Evolutionary conservation across 2,113 vertebrate genomes (phyloP), one percentile per base, ranked within the genome.

Genomic region (Notarius lentiginosus): DNA sequence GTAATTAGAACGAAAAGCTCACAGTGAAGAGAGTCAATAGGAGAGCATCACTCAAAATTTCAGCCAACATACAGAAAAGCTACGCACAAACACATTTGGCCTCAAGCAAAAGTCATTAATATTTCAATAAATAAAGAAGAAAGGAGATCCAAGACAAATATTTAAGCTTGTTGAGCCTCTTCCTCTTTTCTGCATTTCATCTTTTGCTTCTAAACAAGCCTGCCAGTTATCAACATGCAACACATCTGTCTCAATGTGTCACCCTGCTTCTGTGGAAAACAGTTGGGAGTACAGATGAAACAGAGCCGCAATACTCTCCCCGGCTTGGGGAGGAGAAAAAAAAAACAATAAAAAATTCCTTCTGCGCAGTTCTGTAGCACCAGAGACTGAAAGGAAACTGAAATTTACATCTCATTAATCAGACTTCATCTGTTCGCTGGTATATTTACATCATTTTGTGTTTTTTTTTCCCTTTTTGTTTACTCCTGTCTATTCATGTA

Each of bases 381-480:
- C 27, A 56, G 68, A 87, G 85, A 83, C 84, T 82, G 89, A 89
- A 92, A 88, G 82, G 84, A 85, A 83, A 92, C 90, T 85, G 84
- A 82, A 89, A 94, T 94, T 93, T 91, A 90, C 93, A 94, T 94
- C 76, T 92, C 89, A 89, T 86, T 90, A 87, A 87, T 90, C 72
- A 88, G 68, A 77, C 79, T 89, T 86, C 70, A 47, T 86, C 63
- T 79, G 60, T 87, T 86, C 89, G 20, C 89, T 75, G 90, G 90
- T 90, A 92, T 80, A 88, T 90, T 92, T 84, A 91, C 92, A 93
- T 86, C 91, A 91, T 91, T 94, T 94, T 92, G 94, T 93, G 93
- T 90, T 92, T 91, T 92, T 92, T 30, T 89, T 91, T 88, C 86
- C 63, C 91, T 90, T 93, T 94, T 94, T 93, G 93, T 93, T 87